Evolutionary conservation across 2,797 vertebrate species (phyloP).

Genomic region (Alosa sapidissima): DNA sequence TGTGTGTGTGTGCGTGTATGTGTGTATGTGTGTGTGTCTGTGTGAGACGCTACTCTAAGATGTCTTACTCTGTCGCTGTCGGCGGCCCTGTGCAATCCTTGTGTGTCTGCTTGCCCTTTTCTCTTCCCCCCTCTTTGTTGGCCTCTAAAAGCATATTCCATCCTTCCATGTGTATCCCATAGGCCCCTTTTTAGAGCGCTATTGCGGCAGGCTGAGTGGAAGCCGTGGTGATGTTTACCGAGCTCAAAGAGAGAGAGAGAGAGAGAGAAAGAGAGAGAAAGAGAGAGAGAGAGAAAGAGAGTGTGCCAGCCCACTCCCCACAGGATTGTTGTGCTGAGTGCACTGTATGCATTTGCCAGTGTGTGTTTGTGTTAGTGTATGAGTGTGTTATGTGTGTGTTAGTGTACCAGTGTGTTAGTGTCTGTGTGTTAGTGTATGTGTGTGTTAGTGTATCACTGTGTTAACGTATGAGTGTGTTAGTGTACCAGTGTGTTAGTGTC

Average conservation of each 20-base stretch:
- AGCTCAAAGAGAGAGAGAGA: neutral
- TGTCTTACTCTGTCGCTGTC: neutral
- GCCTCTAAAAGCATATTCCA: slow-evolving; percentile 14
- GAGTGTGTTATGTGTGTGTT: neutral
- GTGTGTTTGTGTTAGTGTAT: neutral
- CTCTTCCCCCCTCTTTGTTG: neutral
- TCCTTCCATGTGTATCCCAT: slow-evolving; percentile 3
- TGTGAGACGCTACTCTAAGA: neutral
- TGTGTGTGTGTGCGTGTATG: slow-evolving; percentile 26
- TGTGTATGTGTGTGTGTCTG: slow-evolving; percentile 22
- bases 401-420: neutral
- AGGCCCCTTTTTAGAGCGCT: neutral
- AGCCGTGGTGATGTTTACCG: slow-evolving; percentile 1
- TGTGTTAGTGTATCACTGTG: neutral
- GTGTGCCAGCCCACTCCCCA: neutral
- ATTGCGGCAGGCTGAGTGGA: neutral
- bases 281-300: neutral
- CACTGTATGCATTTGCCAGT: neutral
- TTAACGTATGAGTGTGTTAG: neutral
- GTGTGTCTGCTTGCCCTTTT: neutral
- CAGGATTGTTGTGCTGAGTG: neutral
- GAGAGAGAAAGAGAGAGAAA: neutral
- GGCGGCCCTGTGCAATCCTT: neutral
- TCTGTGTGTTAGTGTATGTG: neutral
- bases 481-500: no score